These are phyloP conservation scores for Sminthurinus aureus DNA, from an alignment of 2,888 invertebrate genomes.

Conservation along the genomic window DNA sequence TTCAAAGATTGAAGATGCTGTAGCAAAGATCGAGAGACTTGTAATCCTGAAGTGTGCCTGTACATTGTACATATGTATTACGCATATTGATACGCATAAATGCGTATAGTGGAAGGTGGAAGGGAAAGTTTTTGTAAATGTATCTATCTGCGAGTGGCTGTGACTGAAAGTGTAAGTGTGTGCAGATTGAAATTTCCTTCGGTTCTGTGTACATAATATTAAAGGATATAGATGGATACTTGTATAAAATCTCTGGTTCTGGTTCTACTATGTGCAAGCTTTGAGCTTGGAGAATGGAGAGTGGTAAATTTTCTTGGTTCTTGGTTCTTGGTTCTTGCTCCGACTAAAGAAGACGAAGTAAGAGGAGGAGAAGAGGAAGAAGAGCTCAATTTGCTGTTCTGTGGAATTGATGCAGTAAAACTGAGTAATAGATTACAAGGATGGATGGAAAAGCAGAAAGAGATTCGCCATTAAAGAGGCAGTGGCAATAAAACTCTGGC, in stretches of 20 bases:
- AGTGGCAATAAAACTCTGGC: constrained; percentile 31
- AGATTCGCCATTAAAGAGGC: constrained; percentile 20
- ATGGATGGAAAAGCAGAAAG: background rate
- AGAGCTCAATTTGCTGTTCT: constrained; percentile 16
- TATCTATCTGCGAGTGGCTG: background rate
- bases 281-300: background rate
- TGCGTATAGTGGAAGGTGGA: background rate
- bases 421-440: background rate
- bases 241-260: too few relatives aligned
- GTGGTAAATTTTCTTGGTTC: constrained; percentile 10
- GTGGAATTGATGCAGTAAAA: constrained; percentile 29
- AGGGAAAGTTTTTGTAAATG: background rate
- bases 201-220: too few relatives aligned
- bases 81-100: background rate
- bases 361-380: background rate
- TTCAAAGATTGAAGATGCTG: background rate
- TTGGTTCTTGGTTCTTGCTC: background rate
- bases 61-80: background rate
- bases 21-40: too few relatives aligned
- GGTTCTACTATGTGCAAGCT: background rate
- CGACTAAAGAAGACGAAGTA: background rate
- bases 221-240: too few relatives aligned
- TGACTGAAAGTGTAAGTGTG: too few relatives aligned
- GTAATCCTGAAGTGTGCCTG: too few relatives aligned
- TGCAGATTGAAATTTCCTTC: too few relatives aligned